Conservation (phyloP, 1,140 invertebrate genomes). For the Megalonaias nervosa region DNA sequence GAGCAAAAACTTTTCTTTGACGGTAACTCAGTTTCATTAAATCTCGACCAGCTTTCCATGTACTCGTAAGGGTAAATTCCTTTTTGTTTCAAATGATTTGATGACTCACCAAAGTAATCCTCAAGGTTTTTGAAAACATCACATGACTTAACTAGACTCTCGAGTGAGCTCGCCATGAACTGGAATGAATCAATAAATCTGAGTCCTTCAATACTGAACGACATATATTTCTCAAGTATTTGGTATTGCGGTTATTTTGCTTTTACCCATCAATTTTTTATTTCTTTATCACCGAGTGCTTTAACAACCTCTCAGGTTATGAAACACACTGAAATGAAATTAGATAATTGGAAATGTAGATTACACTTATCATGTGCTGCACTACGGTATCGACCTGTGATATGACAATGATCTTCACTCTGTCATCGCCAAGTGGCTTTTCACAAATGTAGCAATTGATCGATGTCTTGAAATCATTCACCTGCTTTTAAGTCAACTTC, state of each 20-base stretch:
- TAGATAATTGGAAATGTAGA: slow-evolving; percentile 19
- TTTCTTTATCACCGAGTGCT: slow-evolving; percentile 46
- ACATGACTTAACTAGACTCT: accelerated
- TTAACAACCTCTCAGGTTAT: slow-evolving; percentile 66
- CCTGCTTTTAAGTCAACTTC: no score
- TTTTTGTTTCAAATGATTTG: slow-evolving; percentile 22
- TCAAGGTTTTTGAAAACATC: no score
- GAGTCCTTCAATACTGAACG: no score
- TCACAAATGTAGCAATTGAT: no score
- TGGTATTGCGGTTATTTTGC: no score
- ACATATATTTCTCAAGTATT: no score
- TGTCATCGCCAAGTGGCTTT: no score
- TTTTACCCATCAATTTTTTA: not conserved
- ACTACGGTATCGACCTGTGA: not conserved
- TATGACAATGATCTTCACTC: slow-evolving; percentile 21
- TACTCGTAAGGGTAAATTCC: slow-evolving; percentile 35
- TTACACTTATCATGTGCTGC: slow-evolving; percentile 27
- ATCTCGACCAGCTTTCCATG: not conserved
- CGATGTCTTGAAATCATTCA: no score
- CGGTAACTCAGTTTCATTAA: slow-evolving; percentile 4
- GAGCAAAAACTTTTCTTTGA: not conserved
- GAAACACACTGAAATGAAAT: slow-evolving; percentile 63
- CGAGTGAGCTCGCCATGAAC: no score
- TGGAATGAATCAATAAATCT: no score
- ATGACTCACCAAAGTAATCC: slow-evolving; percentile 16